Base-by-base conservation (phyloP, 1,140 invertebrate genomes). In the Zaprionus inermis region DNA sequence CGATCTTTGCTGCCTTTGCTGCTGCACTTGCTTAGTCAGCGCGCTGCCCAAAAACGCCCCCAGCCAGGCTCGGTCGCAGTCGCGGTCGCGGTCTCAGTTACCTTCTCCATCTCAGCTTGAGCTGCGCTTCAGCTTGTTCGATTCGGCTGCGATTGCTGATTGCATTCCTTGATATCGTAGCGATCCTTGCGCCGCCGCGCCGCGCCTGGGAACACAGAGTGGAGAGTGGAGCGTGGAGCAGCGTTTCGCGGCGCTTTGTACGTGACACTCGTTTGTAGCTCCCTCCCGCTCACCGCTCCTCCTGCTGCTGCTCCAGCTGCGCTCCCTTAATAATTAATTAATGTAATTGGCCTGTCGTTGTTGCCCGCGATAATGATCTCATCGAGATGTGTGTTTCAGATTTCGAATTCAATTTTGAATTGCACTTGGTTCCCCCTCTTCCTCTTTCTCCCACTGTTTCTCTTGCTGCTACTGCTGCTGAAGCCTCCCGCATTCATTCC, bases 261-360 rank as follows among this genome's bases (percentile, higher is more conserved):
- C 82, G 82, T 86, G 82, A 86, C 79, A 81, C 82, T 81, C 81
- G 76, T 81, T 85, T 57, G 56, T 38, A 14, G 51, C 52, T 16
- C 18, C 7, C 52, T 22, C 46, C 32, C 30, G 32, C 10, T 52
- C 51, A 51, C 41, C 34, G 32, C 41, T 24, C 56, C 11, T n/a
- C 58, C 58, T 49, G 2, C 52, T 20, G 28, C 72, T 69, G 4
- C 58, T 51, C 6, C 52, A 18, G 20, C 76, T 66, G 64, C 66
- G 76, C 76, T 84, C 79, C 67, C 84, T 88, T 91, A 91, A 91
- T 90, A 90, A 90, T 90, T 90, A 90, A 90, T 90, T 90, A 90
- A 90, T 90, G 88, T 90, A 90, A 90, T 90, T 91, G 88, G 88
- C 82, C 88, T 91, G 88, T 91, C 88, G 88, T 91, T 91, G 88